phyloP scores from a whole-genome alignment of 2,113 vertebrate species.

The rat (Rattus norvegicus) region GRCr8 NC_086024.1:122389001-122389500 shows the following conservation, averaged over 20 bases:
- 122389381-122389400: neutral
- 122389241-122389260: constrained; percentile 22
- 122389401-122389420: neutral
- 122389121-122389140: neutral
- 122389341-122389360: constrained; percentile 54
- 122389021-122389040: neutral
- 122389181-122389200: constrained; percentile 60
- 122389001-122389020: neutral
- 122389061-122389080: neutral
- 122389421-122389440: constrained; percentile 48
- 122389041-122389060: too few relatives aligned
- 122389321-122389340: neutral
- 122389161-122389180: constrained; percentile 29
- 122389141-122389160: neutral
- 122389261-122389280: neutral
- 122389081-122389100: too few relatives aligned
- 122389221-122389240: constrained; percentile 31
- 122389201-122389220: constrained; percentile 32
- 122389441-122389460: neutral
- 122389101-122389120: neutral
- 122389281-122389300: neutral
- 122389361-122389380: constrained; percentile 42
- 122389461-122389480: neutral
- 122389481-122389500: constrained; percentile 11
- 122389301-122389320: constrained; percentile 58